phyloP scores from a whole-genome alignment of 2,888 invertebrate genomes.

The Dicyrtoma fusca region DNA sequence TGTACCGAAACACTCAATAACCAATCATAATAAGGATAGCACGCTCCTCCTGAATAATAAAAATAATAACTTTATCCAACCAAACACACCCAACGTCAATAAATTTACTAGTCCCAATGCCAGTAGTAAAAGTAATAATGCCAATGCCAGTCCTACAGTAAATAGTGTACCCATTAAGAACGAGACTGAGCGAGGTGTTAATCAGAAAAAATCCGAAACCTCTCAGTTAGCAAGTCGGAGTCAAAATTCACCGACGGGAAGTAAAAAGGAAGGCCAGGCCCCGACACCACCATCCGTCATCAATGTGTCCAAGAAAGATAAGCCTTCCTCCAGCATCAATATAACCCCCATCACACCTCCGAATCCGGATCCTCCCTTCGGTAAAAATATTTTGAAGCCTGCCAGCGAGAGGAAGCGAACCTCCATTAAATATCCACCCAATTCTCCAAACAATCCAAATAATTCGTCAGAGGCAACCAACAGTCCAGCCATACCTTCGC shows the following conservation, averaged over 20 bases:
- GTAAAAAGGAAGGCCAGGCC: not conserved
- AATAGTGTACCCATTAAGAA: not conserved
- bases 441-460: too few relatives aligned
- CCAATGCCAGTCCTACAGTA: not conserved
- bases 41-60: too few relatives aligned
- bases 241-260: not conserved
- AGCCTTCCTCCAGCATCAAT: constrained; percentile 28
- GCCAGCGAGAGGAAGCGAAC: too few relatives aligned
- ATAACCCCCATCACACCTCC: constrained; percentile 31
- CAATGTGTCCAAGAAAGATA: not conserved
- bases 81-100: too few relatives aligned
- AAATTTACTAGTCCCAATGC: not conserved
- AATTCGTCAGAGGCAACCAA: too few relatives aligned
- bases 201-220: not conserved
- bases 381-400: too few relatives aligned
- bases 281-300: not conserved
- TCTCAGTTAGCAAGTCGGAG: not conserved
- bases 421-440: too few relatives aligned
- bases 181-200: not conserved
- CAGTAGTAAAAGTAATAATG: constrained; percentile 10
- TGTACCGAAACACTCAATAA: too few relatives aligned
- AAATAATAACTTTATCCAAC: too few relatives aligned
- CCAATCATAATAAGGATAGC: too few relatives aligned
- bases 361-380: too few relatives aligned
- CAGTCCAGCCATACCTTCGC: too few relatives aligned